Conservation (phyloP, 2,113 vertebrate species). For the Aspiorhynchus laticeps region DNA sequence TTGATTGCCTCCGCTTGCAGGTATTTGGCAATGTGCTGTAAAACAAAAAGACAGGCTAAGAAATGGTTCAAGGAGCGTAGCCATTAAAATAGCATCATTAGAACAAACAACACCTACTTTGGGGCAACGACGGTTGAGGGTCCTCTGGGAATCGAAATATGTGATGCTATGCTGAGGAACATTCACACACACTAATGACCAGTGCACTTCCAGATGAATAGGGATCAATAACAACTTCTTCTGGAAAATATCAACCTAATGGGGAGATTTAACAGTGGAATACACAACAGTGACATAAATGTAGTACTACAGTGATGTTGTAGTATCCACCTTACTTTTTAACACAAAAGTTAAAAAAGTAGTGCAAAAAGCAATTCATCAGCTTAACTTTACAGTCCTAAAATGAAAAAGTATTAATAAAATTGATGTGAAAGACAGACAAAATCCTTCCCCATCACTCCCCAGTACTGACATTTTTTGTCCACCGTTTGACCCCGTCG, state of each 20-base stretch:
- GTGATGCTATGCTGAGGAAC: slow-evolving; percentile 82
- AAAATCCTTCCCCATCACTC: neutral
- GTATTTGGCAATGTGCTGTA: slow-evolving; percentile 88
- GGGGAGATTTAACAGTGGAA: neutral
- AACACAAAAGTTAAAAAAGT: too few relatives aligned
- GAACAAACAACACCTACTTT: slow-evolving; percentile 73
- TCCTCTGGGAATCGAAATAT: slow-evolving; percentile 91
- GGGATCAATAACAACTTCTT: slow-evolving; percentile 89
- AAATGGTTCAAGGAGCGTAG: neutral
- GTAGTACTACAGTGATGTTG: neutral
- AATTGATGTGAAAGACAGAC: neutral
- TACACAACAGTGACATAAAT: neutral
- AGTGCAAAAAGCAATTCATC: neutral
- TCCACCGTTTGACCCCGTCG: slow-evolving; percentile 92
- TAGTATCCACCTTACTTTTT: neutral
- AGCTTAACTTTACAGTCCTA: neutral
- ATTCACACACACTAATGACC: slow-evolving; percentile 91
- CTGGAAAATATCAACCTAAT: slow-evolving; percentile 91
- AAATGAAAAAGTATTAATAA: neutral
- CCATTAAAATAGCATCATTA: neutral
- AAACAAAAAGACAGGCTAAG: neutral
- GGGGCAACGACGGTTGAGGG: slow-evolving; percentile 89
- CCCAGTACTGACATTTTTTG: slow-evolving; percentile 84
- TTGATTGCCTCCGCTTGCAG: slow-evolving; percentile 89
- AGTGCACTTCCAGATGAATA: slow-evolving; percentile 92